Conservation (phyloP, 1,140 invertebrate genomes). For the Luehdorfia chinensis region DNA sequence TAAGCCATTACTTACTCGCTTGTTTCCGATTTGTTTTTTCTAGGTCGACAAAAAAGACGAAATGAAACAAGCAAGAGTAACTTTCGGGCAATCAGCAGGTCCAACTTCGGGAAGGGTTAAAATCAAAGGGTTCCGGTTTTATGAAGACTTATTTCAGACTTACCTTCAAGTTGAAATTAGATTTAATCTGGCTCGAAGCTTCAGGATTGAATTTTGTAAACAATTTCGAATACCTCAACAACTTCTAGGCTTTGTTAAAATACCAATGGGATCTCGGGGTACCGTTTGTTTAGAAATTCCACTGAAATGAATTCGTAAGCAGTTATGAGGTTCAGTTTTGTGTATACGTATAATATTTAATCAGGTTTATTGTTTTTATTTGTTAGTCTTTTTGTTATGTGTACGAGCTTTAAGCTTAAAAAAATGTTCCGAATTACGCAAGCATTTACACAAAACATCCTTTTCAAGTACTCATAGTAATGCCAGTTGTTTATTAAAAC, state of each 20-base stretch:
- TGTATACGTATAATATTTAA: slow-evolving; percentile 49
- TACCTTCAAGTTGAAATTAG: slow-evolving; percentile 77
- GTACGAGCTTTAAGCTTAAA: neutral
- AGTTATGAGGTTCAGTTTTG: slow-evolving; percentile 60
- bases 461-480: neutral
- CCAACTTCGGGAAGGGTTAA: slow-evolving; percentile 69
- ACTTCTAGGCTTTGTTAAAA: slow-evolving; percentile 73
- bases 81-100: slow-evolving; percentile 73
- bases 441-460: neutral
- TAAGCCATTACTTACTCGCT: slow-evolving; percentile 67
- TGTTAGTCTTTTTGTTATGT: slow-evolving; percentile 6
- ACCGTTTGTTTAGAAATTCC: slow-evolving; percentile 69
- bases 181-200: slow-evolving; percentile 76
- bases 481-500: neutral
- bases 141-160: slow-evolving; percentile 77
- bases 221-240: slow-evolving; percentile 75
- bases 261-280: slow-evolving; percentile 70
- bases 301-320: slow-evolving; percentile 67
- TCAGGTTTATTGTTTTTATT: slow-evolving; percentile 41
- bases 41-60: slow-evolving; percentile 47
- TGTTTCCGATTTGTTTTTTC: slow-evolving; percentile 72
- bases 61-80: slow-evolving; percentile 61
- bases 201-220: slow-evolving; percentile 77
- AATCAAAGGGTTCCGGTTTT: slow-evolving; percentile 76
- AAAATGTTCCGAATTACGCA: neutral